phyloP scores from a whole-genome alignment of 2,113 vertebrate genomes.

The Calyptomena viridis region DNA sequence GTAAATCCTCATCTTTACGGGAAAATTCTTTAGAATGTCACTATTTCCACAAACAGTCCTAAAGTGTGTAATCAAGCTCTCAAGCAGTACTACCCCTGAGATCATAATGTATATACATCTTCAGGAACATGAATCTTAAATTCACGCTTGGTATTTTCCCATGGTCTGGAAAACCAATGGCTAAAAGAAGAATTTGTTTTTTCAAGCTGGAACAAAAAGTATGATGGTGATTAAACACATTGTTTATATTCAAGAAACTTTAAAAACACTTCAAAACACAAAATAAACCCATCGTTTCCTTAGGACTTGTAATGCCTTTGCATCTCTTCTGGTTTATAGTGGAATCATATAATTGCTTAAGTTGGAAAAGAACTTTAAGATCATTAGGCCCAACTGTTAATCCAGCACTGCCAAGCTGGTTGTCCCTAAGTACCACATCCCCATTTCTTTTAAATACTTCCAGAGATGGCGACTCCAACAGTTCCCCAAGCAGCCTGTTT shows the following conservation, averaged over 20 bases:
- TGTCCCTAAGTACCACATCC: neutral
- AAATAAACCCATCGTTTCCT: neutral
- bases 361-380: neutral
- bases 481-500: neutral
- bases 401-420: neutral
- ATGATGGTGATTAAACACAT: conserved; percentile 40
- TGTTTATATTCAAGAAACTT: conserved; percentile 64
- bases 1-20: neutral
- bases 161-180: conserved; percentile 14
- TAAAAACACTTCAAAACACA: conserved; percentile 48
- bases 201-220: conserved; percentile 59
- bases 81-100: neutral
- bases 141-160: neutral
- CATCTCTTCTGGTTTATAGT: conserved; percentile 46
- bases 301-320: conserved; percentile 8
- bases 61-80: neutral
- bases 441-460: neutral
- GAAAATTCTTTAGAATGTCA: neutral
- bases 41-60: neutral
- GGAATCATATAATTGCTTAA: neutral
- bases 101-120: neutral
- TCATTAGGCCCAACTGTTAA: neutral
- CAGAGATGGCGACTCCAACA: neutral
- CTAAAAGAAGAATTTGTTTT: conserved; percentile 61
- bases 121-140: neutral